A percentile compares a stretch with the other conserved stretches of the same genome.
These are phyloP conservation scores for Grallaria varia DNA, from an alignment of 2,113 vertebrate species.

Conservation along the genomic window DNA sequence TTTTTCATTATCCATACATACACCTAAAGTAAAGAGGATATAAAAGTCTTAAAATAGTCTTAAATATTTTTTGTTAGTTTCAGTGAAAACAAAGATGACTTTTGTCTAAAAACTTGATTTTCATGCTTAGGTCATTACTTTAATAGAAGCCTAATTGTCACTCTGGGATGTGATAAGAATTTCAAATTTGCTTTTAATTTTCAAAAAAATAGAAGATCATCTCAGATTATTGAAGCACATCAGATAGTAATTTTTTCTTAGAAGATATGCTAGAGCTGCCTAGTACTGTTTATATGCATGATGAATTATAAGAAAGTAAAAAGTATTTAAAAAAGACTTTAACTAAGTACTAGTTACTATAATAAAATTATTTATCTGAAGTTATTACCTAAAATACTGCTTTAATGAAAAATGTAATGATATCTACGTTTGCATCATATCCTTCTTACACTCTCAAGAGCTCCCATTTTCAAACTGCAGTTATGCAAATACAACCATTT, in stretches of 20 bases:
- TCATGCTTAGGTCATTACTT: background rate
- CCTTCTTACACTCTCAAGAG: background rate
- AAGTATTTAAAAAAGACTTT: background rate
- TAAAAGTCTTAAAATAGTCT: background rate
- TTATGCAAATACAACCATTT: conserved; percentile 7
- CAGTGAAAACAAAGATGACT: background rate
- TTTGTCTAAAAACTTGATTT: background rate
- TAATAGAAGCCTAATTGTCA: background rate
- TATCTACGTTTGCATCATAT: background rate
- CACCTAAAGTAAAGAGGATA: background rate
- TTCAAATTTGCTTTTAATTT: conserved; percentile 38
- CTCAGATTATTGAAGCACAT: conserved; percentile 3
- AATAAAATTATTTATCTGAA: conserved; percentile 13
- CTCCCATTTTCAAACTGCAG: conserved; percentile 1
- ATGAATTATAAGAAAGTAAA: conserved; percentile 14
- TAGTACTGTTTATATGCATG: background rate
- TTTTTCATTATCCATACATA: background rate
- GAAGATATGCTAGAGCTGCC: background rate
- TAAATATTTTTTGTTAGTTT: background rate
- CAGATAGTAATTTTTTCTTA: background rate
- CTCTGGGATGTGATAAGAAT: background rate
- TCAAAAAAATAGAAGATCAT: background rate
- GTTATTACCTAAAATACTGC: background rate
- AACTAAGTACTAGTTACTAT: background rate
- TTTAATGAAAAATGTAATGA: background rate